Evolutionary conservation across 2,797 vertebrate genomes (phyloP).

Genomic region (Craterocephalus amniculus): DNA sequence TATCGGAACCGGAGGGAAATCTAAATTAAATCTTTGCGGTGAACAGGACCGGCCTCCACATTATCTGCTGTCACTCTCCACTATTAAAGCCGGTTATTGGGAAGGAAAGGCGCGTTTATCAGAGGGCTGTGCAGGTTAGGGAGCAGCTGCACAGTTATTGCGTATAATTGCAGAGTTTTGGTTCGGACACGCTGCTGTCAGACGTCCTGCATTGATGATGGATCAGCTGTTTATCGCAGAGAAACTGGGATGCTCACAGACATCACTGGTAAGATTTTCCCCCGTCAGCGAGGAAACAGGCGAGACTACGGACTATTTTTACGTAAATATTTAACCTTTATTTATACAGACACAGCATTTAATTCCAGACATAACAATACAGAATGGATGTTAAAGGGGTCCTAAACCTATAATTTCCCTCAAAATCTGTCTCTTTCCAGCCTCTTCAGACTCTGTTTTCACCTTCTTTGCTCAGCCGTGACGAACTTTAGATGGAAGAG

Average conservation of each 20-base stretch:
- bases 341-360: too few species aligned
- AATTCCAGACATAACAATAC: too few species aligned
- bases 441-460: too few species aligned
- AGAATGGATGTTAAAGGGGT: too few species aligned
- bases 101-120: slow-evolving; percentile 61
- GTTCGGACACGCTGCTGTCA: slow-evolving; percentile 24
- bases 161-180: slow-evolving; percentile 44
- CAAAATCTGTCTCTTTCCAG: too few species aligned
- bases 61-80: slow-evolving; percentile 70
- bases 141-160: slow-evolving; percentile 26
- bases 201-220: slow-evolving; percentile 23
- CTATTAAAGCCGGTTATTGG: slow-evolving; percentile 70
- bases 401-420: too few species aligned
- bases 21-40: slow-evolving; percentile 79
- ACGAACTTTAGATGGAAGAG: too few species aligned
- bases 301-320: too few species aligned
- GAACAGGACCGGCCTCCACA: slow-evolving; percentile 64
- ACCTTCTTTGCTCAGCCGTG: too few species aligned
- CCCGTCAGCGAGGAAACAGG: slow-evolving; percentile 1
- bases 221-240: background rate
- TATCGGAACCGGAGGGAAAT: slow-evolving; percentile 77
- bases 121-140: slow-evolving; percentile 35
- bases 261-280: background rate
- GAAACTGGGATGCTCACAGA: slow-evolving; percentile 12
- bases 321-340: too few species aligned